These are phyloP conservation scores for Caenorhabditis japonica DNA, from an alignment of 2,888 invertebrate genomes.

Conservation along the genomic window DNA sequence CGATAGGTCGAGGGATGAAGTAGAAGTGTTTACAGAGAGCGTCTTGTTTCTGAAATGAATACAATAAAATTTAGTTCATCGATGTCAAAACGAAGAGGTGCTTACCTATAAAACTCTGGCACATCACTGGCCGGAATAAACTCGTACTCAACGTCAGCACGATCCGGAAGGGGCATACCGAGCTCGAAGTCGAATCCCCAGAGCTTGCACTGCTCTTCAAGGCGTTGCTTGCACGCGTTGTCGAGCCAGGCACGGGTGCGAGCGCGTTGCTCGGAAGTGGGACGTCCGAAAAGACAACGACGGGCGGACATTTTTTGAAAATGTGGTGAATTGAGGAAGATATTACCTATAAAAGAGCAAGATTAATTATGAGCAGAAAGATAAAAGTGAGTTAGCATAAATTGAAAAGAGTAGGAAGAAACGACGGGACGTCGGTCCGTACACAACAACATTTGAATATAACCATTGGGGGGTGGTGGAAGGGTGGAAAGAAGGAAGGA, in stretches of 20 bases:
- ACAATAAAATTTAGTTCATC: no score
- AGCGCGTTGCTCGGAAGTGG: slow-evolving; percentile 28
- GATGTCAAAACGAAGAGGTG: background rate
- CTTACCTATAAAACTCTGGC: slow-evolving; percentile 47
- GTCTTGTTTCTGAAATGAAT: slow-evolving; percentile 20
- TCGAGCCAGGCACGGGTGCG: slow-evolving; percentile 31
- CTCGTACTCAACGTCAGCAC: slow-evolving; percentile 26
- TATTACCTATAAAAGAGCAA: background rate
- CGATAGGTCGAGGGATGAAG: slow-evolving; percentile 10
- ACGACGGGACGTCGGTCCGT: slow-evolving; percentile 30
- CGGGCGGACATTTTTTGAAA: slow-evolving; percentile 33
- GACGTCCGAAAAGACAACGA: slow-evolving; percentile 50
- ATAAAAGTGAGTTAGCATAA: background rate
- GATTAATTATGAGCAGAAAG: background rate
- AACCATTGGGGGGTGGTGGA: slow-evolving; percentile 34
- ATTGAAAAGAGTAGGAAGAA: slow-evolving; percentile 19
- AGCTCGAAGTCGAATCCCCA: slow-evolving; percentile 58
- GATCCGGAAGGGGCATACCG: slow-evolving; percentile 36
- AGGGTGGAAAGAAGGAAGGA: no score
- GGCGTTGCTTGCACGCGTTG: slow-evolving; percentile 15
- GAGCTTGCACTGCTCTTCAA: slow-evolving; percentile 30
- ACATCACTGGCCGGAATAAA: slow-evolving; percentile 16
- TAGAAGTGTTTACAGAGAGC: slow-evolving; percentile 10
- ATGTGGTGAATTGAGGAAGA: background rate
- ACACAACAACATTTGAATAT: slow-evolving; percentile 38